Percentiles rank a stretch among this genome's conserved stretches.
phyloP scores from a whole-genome alignment of 2,888 invertebrate genomes.

The Elmis aenea region DNA sequence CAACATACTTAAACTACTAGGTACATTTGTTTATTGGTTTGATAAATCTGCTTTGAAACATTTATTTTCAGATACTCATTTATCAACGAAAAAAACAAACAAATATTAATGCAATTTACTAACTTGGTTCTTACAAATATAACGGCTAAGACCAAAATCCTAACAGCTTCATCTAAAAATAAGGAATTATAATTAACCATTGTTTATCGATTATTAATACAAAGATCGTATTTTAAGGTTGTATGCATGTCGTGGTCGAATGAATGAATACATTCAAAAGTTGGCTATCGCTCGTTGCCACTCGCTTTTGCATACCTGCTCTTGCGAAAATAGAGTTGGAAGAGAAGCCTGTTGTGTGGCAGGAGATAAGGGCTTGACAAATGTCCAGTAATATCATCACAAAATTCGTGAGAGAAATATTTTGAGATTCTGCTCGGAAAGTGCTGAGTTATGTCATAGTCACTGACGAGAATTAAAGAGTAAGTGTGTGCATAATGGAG shows the following conservation, averaged over 20 bases:
- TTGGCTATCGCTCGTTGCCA: constrained; percentile 21
- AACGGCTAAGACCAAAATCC: no score
- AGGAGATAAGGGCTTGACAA: constrained; percentile 28
- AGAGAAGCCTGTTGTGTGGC: constrained; percentile 15
- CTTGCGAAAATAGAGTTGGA: constrained; percentile 18
- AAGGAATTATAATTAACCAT: no score
- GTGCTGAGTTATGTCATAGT: constrained; percentile 25
- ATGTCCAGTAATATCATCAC: constrained; percentile 26
- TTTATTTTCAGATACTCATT: no score
- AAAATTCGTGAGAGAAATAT: constrained; percentile 26
- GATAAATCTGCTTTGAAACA: no score
- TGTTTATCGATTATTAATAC: no score
- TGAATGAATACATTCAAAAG: constrained; percentile 5
- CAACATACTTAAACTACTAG: no score
- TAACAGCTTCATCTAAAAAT: no score
- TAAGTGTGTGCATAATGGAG: constrained; percentile 26
- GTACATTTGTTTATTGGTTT: no score
- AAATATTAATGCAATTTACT: no score
- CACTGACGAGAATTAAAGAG: constrained; percentile 28
- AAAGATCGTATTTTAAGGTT: no score
- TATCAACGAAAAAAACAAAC: no score
- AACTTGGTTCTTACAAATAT: no score
- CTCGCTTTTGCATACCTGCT: constrained; percentile 20
- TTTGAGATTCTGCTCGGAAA: constrained; percentile 15
- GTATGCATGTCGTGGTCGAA: constrained; percentile 1